Evolutionary conservation across 2,113 vertebrate species (phyloP), one percentile per base, ranked within the genome.

Genomic region (Numenius arquata): DNA sequence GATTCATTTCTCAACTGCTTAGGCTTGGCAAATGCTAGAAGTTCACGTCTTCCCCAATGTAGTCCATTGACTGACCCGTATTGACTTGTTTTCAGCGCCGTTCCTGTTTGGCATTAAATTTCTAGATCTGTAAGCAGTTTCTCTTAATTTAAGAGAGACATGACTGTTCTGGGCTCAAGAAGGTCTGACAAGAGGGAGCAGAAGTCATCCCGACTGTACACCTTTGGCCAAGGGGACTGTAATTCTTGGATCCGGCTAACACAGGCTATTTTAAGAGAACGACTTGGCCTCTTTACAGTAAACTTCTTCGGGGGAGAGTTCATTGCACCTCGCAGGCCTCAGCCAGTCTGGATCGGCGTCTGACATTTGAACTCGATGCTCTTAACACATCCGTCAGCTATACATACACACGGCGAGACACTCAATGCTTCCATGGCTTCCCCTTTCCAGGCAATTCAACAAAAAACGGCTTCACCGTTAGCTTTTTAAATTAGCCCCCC

Each of bases 171-270:
- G 90, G 79, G 90, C 96, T 96, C 88, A 34, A 67, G 75, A 70
- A 96, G 93, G 94, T 94, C 96, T 97, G 95, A 96, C 96, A 92
- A 53, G 96, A 94, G 87, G 89, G 94, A 96, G 91, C 78, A 96
- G 87, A 91, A 97, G 94, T 85, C 77, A 3, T 95, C 91, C 91
- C 25, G 10, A 93, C 91, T 96, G 93, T 96, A 96, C 91, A 96
- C 95, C 96, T 97, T 96, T 95, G 94, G 96, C 96, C 95, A 96
- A 96, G 62, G 93, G 95, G 94, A 94, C 85, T 95, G 96, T 96
- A 96, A 97, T 94, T 97, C 96, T 96, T 97, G 96, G 93, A 96
- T 89, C 63, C 78, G 71, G 85, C 95, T 93, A 97, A 88, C 95
- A 88, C 71, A 74, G 82, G 59, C 96, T 97, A 96, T 97, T 97